Evolutionary conservation across 2,113 vertebrate genomes (phyloP).

Genomic region (Sceloporus undulatus): DNA sequence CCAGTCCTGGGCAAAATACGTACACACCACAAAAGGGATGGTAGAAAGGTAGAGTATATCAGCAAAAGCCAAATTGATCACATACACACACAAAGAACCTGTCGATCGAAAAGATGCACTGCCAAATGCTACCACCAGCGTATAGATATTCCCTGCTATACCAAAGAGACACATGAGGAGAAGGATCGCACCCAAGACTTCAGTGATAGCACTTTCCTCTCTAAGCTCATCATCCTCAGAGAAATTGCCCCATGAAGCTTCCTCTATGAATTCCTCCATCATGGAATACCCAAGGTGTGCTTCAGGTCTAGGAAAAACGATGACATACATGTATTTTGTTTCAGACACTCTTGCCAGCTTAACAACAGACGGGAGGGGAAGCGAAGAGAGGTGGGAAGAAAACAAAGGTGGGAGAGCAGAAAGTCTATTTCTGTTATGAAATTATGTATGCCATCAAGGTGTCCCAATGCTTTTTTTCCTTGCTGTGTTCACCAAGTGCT

Average conservation of each 20-base stretch:
- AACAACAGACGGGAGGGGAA: not conserved
- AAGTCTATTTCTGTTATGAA: conserved; percentile 60
- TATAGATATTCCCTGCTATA: conserved; percentile 83
- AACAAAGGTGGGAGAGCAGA: accelerated
- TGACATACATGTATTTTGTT: not conserved
- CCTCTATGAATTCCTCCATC: conserved; percentile 42
- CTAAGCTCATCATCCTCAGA: conserved; percentile 39
- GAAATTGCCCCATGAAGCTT: conserved; percentile 31
- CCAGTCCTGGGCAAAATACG: conserved; percentile 86
- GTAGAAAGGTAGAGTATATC: conserved; percentile 90
- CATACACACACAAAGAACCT: conserved; percentile 84
- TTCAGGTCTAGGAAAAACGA: not conserved
- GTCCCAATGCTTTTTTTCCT: conserved; percentile 17
- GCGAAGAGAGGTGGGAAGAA: not conserved
- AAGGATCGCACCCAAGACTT: conserved; percentile 78
- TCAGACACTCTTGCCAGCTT: not conserved
- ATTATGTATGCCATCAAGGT: not conserved
- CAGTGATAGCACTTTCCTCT: conserved; percentile 75
- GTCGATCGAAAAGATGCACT: conserved; percentile 74
- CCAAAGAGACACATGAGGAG: conserved; percentile 83
- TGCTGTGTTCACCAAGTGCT: not conserved
- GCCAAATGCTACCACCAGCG: conserved; percentile 75
- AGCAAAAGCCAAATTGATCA: conserved; percentile 86
- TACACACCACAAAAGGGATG: conserved; percentile 90
- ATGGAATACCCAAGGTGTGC: conserved; percentile 42